Conservation (phyloP, 2,888 invertebrate genomes). For the Morpho achilles region DNA sequence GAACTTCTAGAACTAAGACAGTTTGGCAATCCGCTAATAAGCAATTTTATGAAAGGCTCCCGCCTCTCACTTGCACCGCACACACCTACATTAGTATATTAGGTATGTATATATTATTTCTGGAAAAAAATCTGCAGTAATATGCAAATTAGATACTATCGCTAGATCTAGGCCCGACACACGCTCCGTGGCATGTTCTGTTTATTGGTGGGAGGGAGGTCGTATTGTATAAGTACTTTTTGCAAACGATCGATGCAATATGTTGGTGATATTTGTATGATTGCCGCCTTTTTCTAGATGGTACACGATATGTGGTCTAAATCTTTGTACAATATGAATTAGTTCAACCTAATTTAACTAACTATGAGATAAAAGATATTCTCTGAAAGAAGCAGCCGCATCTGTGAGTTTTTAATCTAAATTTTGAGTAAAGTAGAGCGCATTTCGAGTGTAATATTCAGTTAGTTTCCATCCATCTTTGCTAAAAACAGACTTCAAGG, state of each 20-base stretch:
- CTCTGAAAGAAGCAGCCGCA: too few relatives aligned
- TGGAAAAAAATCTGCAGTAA: conserved; percentile 69
- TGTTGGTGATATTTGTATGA: not conserved
- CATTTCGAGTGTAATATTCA: too few relatives aligned
- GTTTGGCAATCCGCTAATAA: not conserved
- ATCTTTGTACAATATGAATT: too few relatives aligned
- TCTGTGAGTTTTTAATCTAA: too few relatives aligned
- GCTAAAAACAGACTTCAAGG: too few relatives aligned
- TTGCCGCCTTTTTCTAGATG: too few relatives aligned
- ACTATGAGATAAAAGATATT: too few relatives aligned
- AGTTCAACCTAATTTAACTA: too few relatives aligned
- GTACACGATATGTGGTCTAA: too few relatives aligned
- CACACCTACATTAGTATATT: conserved; percentile 45
- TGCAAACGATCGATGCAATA: conserved; percentile 14
- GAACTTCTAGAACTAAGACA: too few relatives aligned
- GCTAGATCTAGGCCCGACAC: conserved; percentile 49
- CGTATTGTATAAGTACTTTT: conserved; percentile 15
- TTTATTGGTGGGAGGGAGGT: conserved; percentile 8
- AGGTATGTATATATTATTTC: conserved; percentile 57
- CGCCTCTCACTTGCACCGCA: conserved; percentile 32
- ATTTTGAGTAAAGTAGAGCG: too few relatives aligned
- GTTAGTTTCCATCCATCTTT: too few relatives aligned
- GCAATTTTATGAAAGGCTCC: not conserved
- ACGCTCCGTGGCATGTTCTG: conserved; percentile 42
- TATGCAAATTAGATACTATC: conserved; percentile 67